Evolutionary conservation across 2,888 invertebrate species (phyloP).

Genomic region (Aphidius colemani): DNA sequence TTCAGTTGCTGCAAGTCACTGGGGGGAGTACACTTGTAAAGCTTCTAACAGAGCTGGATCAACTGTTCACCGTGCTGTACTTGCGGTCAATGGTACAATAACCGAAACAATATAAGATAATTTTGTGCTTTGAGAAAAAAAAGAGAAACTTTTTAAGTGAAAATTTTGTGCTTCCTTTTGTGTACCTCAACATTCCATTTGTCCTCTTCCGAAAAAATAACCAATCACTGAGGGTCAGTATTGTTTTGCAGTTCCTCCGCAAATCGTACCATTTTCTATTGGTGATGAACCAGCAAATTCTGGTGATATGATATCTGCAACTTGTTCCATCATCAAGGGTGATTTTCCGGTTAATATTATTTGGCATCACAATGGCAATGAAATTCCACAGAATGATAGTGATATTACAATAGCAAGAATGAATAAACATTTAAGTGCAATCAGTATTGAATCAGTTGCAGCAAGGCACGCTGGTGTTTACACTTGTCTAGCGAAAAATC

Average conservation of each 20-base stretch:
- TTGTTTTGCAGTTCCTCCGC: slow-evolving; percentile 60
- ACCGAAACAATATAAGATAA: background rate
- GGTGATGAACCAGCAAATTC: slow-evolving; percentile 58
- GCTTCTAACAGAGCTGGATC: slow-evolving; percentile 64
- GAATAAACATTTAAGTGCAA: slow-evolving; percentile 65
- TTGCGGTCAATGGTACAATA: slow-evolving; percentile 64
- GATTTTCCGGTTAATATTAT: slow-evolving; percentile 77
- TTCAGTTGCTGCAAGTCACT: slow-evolving; percentile 62
- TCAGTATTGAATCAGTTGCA: slow-evolving; percentile 73
- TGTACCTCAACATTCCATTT: slow-evolving; percentile 1
- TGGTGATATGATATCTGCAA: slow-evolving; percentile 60
- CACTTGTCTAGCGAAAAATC: slow-evolving; percentile 64
- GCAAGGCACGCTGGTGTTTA: slow-evolving; percentile 73
- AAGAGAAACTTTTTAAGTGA: slow-evolving; percentile 6
- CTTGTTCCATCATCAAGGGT: slow-evolving; percentile 78
- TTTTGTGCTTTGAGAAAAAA: background rate
- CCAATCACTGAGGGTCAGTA: too few relatives aligned
- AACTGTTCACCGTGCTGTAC: slow-evolving; percentile 61
- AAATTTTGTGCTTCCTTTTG: background rate
- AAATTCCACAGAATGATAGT: slow-evolving; percentile 40
- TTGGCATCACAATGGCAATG: slow-evolving; percentile 71
- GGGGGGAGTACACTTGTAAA: slow-evolving; percentile 64
- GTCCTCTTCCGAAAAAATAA: background rate
- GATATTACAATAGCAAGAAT: slow-evolving; percentile 62
- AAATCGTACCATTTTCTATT: slow-evolving; percentile 59